Conservation (phyloP, 2,797 vertebrate species). For the Discoglossus pictus region DNA sequence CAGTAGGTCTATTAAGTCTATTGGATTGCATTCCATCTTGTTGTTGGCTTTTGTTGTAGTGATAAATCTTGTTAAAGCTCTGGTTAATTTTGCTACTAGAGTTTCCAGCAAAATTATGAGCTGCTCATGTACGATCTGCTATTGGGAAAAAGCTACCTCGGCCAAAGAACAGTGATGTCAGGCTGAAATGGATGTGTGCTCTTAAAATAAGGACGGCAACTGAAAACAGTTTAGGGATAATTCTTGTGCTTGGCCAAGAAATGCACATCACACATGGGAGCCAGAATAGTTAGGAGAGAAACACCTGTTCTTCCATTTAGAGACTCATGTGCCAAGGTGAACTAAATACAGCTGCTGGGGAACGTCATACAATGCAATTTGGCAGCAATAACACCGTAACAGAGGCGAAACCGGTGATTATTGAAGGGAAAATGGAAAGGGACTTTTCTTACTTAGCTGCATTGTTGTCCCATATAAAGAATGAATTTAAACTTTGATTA, state of each 20-base stretch:
- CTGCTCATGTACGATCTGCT: conserved; percentile 29
- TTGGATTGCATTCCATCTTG: not conserved
- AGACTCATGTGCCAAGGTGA: conserved; percentile 41
- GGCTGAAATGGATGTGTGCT: conserved; percentile 15
- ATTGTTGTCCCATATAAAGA: no score
- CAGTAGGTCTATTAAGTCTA: no score
- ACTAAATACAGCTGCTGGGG: conserved; percentile 41
- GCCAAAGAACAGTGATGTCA: conserved; percentile 34
- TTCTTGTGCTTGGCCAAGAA: conserved; percentile 30
- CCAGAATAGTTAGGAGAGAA: conserved; percentile 38
- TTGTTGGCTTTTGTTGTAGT: conserved; percentile 7
- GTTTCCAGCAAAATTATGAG: conserved; percentile 30
- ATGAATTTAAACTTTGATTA: no score
- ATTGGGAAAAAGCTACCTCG: conserved; percentile 3
- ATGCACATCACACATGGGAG: conserved; percentile 30
- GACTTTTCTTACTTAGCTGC: no score
- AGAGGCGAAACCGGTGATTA: not conserved
- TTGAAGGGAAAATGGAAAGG: not conserved
- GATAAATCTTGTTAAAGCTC: conserved; percentile 11
- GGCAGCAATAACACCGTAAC: conserved; percentile 30
- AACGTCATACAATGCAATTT: conserved; percentile 19
- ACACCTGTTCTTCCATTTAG: conserved; percentile 46
- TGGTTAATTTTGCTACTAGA: conserved; percentile 16
- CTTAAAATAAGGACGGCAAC: conserved; percentile 22
- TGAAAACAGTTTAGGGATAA: conserved; percentile 4